phyloP scores from a whole-genome alignment of 2,797 vertebrate genomes.

The Manis javanica region DNA sequence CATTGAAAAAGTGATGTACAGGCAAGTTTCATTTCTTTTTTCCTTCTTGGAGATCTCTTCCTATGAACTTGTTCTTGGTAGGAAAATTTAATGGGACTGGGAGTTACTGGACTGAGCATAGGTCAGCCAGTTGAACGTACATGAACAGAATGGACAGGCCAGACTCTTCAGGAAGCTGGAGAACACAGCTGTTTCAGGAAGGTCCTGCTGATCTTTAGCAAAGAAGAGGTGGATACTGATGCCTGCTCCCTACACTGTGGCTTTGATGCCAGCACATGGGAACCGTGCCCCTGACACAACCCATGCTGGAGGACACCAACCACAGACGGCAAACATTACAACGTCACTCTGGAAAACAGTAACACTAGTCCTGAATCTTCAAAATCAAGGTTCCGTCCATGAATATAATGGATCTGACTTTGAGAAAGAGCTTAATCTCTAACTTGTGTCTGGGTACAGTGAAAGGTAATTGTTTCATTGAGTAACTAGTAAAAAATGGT shows the following conservation, averaged over 20 bases:
- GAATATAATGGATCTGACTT: not conserved
- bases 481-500: not conserved
- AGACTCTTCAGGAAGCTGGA: not conserved
- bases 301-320: not conserved
- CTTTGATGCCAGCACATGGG: rapidly evolving
- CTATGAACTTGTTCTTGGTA: not conserved
- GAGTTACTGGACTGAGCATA: not conserved
- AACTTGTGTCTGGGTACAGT: not conserved
- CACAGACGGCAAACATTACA: not conserved
- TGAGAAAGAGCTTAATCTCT: not conserved
- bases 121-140: not conserved
- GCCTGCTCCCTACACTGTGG: rapidly evolving
- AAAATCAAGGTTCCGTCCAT: not conserved
- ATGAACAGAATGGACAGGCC: not conserved
- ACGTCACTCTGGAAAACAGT: not conserved
- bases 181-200: not conserved
- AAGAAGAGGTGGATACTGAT: not conserved
- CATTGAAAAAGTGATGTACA: not conserved
- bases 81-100: not conserved
- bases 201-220: not conserved
- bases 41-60: not conserved
- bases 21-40: not conserved
- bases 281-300: not conserved
- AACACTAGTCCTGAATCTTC: not conserved
- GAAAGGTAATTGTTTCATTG: not conserved